Evolutionary conservation across 1,140 invertebrate genomes (phyloP), one percentile per base, ranked within the genome.

Genomic region (Sinonovacula constricta): DNA sequence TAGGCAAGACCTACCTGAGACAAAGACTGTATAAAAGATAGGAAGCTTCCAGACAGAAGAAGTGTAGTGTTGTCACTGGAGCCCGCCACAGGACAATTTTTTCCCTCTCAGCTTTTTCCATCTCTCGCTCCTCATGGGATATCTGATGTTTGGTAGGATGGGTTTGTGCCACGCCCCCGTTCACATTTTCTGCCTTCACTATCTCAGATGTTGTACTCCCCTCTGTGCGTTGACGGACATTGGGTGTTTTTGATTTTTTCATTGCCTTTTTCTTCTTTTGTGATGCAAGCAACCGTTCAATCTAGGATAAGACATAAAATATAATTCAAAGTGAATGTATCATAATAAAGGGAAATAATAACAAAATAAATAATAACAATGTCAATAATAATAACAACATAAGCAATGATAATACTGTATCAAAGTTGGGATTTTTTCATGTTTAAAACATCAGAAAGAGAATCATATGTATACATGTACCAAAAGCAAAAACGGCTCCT

Each of bases 11-110:
- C 59, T 82, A 91, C 91, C 88, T 86, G 92, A 90, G 90, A 83
- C 89, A 91, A 89, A 93, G 94, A 79, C 92, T 92, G 86, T 91
- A 91, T 79, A 92, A 91, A 84, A 95, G 92, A 83, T 93, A 92
- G 82, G 92, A 88, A 81, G 95, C 90, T 93, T 98, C 97, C 83
- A 93, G 93, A 83, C 94, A 87, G 92, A 96, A 97, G 92, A 96
- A 98, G 87, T 95, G 94, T 45, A 97, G 82, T 14, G 97, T 98
- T 76, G 92, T 93, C 59, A 98, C 86, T 30, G 97, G 97, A 87
- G 94, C 94, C 86, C 95, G 93, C 97, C 97, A 98, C 71, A 99
- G 88, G 36, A 97, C 96, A 81, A 98, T 90, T 85, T 93, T 93
- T 86, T 91, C 89, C 36, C 92, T 80, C 80, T 93, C 92, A 62